phyloP scores from a whole-genome alignment of 2,113 vertebrate genomes.

The Falcunculus frontatus region DNA sequence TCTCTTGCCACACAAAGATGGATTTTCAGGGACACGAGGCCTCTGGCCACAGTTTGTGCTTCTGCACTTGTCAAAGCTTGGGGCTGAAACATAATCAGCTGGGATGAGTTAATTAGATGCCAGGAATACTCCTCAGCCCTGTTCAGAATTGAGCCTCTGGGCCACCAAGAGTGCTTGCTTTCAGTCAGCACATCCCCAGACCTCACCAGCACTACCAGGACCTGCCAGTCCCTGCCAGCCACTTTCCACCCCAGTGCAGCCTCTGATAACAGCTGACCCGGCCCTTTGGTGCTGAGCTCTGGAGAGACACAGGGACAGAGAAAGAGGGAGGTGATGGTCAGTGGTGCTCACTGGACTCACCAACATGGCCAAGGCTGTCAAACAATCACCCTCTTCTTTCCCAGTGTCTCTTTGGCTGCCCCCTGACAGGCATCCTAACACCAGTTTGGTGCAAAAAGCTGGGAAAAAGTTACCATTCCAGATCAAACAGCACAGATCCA shows the following conservation, averaged over 20 bases:
- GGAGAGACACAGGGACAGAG: rapidly evolving
- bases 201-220: background rate
- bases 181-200: background rate
- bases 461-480: background rate
- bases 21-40: background rate
- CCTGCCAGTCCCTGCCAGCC: background rate
- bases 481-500: background rate
- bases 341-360: background rate
- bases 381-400: background rate
- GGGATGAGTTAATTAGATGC: background rate
- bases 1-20: background rate
- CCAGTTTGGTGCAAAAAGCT: background rate
- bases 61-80: background rate
- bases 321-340: background rate
- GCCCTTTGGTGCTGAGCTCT: background rate
- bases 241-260: background rate
- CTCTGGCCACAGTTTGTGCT: background rate
- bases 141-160: background rate
- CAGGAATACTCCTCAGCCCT: background rate
- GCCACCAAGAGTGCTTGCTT: background rate
- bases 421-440: background rate
- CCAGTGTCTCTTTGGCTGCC: background rate
- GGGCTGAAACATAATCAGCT: background rate
- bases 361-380: background rate
- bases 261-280: background rate